A percentile compares a stretch with the other conserved stretches of the same genome.
These are phyloP conservation scores for Andrena hattorfiana DNA, from an alignment of 2,888 invertebrate species.

Conservation along the genomic window DNA sequence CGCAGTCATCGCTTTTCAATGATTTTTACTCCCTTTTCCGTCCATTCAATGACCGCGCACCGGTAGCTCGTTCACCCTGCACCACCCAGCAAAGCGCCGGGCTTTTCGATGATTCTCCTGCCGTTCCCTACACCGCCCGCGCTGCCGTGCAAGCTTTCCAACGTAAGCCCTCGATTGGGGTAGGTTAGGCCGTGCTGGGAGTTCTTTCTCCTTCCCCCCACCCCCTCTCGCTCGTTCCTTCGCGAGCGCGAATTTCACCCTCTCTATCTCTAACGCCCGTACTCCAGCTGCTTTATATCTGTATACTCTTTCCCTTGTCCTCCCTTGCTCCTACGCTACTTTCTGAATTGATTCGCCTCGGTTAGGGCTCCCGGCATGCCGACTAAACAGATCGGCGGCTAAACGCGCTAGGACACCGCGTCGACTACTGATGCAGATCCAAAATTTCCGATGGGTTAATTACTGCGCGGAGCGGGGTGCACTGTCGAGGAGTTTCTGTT, in stretches of 20 bases:
- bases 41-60: slow-evolving; percentile 83
- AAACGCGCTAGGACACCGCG: slow-evolving; percentile 48
- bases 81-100: slow-evolving; percentile 67
- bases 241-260: slow-evolving; percentile 22
- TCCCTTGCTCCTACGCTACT: slow-evolving; percentile 55
- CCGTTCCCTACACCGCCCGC: slow-evolving; percentile 70
- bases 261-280: slow-evolving; percentile 41
- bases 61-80: slow-evolving; percentile 73
- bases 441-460: background rate
- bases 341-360: slow-evolving; percentile 53
- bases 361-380: slow-evolving; percentile 52
- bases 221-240: slow-evolving; percentile 19
- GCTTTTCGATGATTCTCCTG: slow-evolving; percentile 78
- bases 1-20: slow-evolving; percentile 84
- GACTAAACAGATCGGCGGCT: slow-evolving; percentile 42
- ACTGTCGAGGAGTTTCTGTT: too few relatives aligned
- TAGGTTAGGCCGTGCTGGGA: slow-evolving; percentile 79
- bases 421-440: background rate
- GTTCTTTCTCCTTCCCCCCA: slow-evolving; percentile 61
- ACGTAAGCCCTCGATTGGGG: slow-evolving; percentile 81
- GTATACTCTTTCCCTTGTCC: slow-evolving; percentile 53
- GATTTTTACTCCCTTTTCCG: slow-evolving; percentile 83
- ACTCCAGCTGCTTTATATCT: slow-evolving; percentile 56
- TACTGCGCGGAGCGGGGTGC: too few relatives aligned
- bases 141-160: slow-evolving; percentile 78